A percentile compares a stretch with the other conserved stretches of the same genome.
Conservation (phyloP, 2,113 vertebrate genomes). For the Siphamia tubifer region DNA sequence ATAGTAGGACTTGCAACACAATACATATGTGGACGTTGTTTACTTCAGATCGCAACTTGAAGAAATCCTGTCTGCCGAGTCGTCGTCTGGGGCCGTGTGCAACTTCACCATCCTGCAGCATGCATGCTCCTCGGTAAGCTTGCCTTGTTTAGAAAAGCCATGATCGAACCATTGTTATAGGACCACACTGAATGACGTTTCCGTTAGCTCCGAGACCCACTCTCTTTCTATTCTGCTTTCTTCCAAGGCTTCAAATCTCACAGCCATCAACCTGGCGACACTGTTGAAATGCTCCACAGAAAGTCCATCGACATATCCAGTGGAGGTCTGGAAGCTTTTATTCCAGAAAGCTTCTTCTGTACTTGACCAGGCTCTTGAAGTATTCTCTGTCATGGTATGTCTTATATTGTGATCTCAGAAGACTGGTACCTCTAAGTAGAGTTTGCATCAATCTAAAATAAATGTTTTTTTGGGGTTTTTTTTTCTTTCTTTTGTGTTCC, state of each 20-base stretch:
- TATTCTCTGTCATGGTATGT: constrained; percentile 26
- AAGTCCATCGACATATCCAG: neutral
- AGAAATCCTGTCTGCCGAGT: neutral
- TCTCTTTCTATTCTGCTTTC: neutral
- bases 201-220: neutral
- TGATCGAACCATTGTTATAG: neutral
- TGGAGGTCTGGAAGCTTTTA: constrained; percentile 54
- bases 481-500: too few species aligned
- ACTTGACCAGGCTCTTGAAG: constrained; percentile 43
- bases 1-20: neutral
- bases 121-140: constrained; percentile 52
- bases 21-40: neutral
- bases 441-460: neutral
- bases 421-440: neutral
- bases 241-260: constrained; percentile 20
- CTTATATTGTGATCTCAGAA: neutral
- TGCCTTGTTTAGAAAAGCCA: neutral
- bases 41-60: neutral
- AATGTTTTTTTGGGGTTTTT: neutral
- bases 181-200: neutral
- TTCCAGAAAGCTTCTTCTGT: constrained; percentile 32
- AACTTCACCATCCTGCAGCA: constrained; percentile 26
- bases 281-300: constrained; percentile 44
- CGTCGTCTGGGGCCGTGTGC: constrained; percentile 9
- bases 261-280: constrained; percentile 18